phyloP scores from a whole-genome alignment of 2,888 invertebrate genomes.

The Antitype chi region DNA sequence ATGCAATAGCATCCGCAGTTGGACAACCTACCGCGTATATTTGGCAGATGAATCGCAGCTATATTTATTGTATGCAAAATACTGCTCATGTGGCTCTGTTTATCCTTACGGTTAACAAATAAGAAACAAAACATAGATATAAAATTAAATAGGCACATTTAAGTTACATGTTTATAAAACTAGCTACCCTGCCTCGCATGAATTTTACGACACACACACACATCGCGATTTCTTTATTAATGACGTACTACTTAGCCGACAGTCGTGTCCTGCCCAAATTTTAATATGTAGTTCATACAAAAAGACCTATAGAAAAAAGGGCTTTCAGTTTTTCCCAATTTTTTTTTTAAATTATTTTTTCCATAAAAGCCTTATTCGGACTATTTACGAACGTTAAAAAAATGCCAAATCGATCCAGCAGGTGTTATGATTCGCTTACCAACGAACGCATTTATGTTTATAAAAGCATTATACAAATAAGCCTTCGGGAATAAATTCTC shows the following conservation, averaged over 20 bases:
- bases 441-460: not conserved
- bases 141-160: not conserved
- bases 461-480: not conserved
- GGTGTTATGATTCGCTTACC: not conserved
- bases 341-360: too few relatives aligned
- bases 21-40: slow-evolving; percentile 28
- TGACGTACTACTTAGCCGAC: not conserved
- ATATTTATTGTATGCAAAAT: slow-evolving; percentile 54
- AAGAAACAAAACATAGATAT: not conserved
- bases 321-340: too few relatives aligned
- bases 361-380: too few relatives aligned
- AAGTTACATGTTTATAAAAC: not conserved
- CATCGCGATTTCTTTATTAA: not conserved
- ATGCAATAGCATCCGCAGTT: slow-evolving; percentile 23
- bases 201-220: too few relatives aligned
- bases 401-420: not conserved
- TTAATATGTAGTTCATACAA: too few relatives aligned
- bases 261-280: not conserved
- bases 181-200: not conserved
- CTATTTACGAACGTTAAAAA: too few relatives aligned
- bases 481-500: not conserved
- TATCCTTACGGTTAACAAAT: not conserved
- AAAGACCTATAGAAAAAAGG: too few relatives aligned
- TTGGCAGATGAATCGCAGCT: slow-evolving; percentile 56
- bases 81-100: slow-evolving; percentile 12